These are phyloP conservation scores for Trogon surrucura DNA, from an alignment of 2,113 vertebrate genomes.

Conservation along the genomic window DNA sequence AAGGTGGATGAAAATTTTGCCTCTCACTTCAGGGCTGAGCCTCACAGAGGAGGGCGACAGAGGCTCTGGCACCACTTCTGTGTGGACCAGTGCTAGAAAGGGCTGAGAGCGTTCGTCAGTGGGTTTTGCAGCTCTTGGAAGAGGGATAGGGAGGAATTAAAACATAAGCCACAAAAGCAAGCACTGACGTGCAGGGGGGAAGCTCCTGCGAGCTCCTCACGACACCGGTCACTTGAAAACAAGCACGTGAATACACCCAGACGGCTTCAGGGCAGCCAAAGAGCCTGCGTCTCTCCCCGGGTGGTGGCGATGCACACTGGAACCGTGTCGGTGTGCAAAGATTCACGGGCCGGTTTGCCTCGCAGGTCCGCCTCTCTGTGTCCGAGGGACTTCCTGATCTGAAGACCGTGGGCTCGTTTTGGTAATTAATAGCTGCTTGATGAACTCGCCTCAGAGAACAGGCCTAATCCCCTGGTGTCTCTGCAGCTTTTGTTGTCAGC, in stretches of 20 bases:
- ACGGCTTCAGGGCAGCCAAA: neutral
- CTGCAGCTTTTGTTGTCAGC: neutral
- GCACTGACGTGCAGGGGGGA: neutral
- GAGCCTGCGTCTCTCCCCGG: neutral
- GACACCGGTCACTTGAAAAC: neutral
- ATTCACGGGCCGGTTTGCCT: neutral
- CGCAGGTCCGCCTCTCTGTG: neutral
- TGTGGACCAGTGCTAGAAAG: neutral
- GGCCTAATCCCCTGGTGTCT: neutral
- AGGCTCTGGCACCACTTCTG: neutral
- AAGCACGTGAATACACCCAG: accelerated
- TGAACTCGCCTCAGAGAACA: neutral
- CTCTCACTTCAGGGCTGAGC: neutral
- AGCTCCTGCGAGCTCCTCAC: neutral
- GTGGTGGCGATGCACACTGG: accelerated
- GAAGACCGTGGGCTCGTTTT: neutral
- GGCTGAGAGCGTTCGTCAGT: neutral
- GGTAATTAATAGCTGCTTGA: neutral
- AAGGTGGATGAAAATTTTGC: neutral
- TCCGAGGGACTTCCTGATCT: neutral
- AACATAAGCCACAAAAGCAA: neutral
- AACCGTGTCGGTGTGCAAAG: neutral
- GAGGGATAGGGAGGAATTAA: neutral
- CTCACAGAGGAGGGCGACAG: neutral
- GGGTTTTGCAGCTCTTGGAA: neutral